Evolutionary conservation across 2,797 vertebrate species (phyloP).

Genomic region (Emydoidea blandingii): DNA sequence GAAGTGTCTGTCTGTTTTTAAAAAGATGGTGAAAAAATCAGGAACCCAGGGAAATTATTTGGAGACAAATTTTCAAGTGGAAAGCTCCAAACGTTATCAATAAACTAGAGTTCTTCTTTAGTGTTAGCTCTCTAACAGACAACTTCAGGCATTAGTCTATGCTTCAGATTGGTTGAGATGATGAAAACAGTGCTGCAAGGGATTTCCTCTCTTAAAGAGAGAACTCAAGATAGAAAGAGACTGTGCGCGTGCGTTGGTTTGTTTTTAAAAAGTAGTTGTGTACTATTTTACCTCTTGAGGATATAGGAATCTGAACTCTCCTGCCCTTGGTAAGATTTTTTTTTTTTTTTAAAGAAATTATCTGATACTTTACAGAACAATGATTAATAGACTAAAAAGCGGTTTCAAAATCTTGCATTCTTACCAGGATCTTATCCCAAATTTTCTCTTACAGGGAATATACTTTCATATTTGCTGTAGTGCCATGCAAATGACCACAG

Average conservation of each 20-base stretch:
- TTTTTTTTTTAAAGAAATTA: background rate
- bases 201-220: background rate
- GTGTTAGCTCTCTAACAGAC: background rate
- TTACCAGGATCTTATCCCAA: background rate
- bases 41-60: background rate
- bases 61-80: background rate
- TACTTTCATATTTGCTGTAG: background rate
- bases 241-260: background rate
- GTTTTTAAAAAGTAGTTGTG: background rate
- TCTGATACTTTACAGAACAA: background rate
- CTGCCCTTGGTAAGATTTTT: background rate
- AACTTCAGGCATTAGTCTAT: background rate
- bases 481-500: fast-evolving
- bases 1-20: background rate
- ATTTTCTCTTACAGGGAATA: background rate
- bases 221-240: background rate
- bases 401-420: background rate
- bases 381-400: background rate
- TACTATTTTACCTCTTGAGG: background rate
- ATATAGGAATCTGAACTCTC: background rate
- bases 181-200: background rate
- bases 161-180: background rate
- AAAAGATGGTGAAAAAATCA: background rate
- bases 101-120: background rate
- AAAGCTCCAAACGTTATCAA: background rate